These are phyloP conservation scores for Bubo bubo DNA, from an alignment of 2,113 vertebrate genomes.

Conservation along the genomic window DNA sequence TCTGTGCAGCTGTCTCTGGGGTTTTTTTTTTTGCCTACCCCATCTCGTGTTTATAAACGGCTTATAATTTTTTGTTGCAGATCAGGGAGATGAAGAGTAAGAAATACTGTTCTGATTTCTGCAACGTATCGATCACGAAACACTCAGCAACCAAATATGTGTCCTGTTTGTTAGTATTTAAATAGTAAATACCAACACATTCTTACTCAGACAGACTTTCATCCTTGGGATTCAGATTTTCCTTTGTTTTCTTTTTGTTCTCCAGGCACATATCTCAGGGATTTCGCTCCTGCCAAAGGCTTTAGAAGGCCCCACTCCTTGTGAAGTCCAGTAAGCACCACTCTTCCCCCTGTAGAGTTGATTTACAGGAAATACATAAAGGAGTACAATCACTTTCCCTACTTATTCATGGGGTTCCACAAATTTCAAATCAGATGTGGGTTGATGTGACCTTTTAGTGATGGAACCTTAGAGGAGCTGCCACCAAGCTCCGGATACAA, in stretches of 20 bases:
- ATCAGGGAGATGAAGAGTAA: background rate
- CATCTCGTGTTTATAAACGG: background rate
- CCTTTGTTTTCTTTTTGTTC: background rate
- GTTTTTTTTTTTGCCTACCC: background rate
- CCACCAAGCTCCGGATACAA: background rate
- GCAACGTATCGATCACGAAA: background rate
- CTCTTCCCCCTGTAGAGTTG: background rate
- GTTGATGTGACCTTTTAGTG: background rate
- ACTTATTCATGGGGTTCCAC: background rate
- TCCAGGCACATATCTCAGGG: background rate
- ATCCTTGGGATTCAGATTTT: background rate
- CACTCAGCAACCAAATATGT: background rate
- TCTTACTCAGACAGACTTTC: background rate
- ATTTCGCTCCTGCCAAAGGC: background rate
- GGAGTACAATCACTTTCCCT: background rate
- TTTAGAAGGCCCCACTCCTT: background rate
- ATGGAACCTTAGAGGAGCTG: background rate
- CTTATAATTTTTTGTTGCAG: conserved; percentile 5
- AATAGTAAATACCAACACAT: background rate
- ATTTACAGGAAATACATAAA: background rate
- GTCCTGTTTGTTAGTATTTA: background rate
- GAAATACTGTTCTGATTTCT: background rate
- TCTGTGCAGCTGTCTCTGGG: conserved; percentile 60
- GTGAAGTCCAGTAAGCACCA: background rate
- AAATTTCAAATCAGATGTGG: background rate